Conservation (phyloP, 2,797 vertebrate species). For the Eupleurogrammus muticus region DNA sequence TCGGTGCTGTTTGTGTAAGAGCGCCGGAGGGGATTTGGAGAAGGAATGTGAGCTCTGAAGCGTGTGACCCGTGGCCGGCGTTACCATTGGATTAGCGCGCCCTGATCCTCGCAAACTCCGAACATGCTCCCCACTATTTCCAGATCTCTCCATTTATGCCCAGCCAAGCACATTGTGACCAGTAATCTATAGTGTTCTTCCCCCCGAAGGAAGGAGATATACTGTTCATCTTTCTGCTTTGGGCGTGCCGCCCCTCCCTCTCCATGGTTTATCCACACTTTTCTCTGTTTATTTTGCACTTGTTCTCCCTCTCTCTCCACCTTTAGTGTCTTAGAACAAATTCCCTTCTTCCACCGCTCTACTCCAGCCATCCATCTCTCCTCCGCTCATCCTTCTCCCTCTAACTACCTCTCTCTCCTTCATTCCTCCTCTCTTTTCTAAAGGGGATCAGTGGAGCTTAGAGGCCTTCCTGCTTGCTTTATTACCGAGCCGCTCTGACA, state of each 20-base stretch:
- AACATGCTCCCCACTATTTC: slow-evolving; percentile 73
- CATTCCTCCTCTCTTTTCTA: slow-evolving; percentile 61
- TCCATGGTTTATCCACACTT: slow-evolving; percentile 60
- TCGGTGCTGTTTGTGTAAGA: slow-evolving; percentile 71
- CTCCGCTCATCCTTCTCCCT: slow-evolving; percentile 47
- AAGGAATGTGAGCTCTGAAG: slow-evolving; percentile 65
- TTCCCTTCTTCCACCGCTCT: slow-evolving; percentile 60
- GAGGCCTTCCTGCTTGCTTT: slow-evolving; percentile 78
- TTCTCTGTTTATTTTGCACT: slow-evolving; percentile 66
- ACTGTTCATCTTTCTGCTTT: slow-evolving; percentile 60
- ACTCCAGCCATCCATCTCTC: slow-evolving; percentile 58
- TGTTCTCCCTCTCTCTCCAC: slow-evolving; percentile 25
- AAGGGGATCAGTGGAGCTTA: slow-evolving; percentile 79
- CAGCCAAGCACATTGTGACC: slow-evolving; percentile 78
- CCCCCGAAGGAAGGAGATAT: slow-evolving; percentile 67
- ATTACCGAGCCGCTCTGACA: slow-evolving; percentile 74
- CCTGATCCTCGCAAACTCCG: slow-evolving; percentile 74
- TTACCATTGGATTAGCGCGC: slow-evolving; percentile 77
- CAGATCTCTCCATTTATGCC: slow-evolving; percentile 77
- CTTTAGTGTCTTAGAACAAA: slow-evolving; percentile 57
- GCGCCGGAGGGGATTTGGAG: slow-evolving; percentile 69
- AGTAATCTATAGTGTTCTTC: slow-evolving; percentile 80
- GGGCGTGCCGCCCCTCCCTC: slow-evolving; percentile 41
- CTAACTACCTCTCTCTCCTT: slow-evolving; percentile 50
- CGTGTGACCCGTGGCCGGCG: slow-evolving; percentile 72